phyloP scores from a whole-genome alignment of 1,140 invertebrate species.

The Leptopilina boulardi region DNA sequence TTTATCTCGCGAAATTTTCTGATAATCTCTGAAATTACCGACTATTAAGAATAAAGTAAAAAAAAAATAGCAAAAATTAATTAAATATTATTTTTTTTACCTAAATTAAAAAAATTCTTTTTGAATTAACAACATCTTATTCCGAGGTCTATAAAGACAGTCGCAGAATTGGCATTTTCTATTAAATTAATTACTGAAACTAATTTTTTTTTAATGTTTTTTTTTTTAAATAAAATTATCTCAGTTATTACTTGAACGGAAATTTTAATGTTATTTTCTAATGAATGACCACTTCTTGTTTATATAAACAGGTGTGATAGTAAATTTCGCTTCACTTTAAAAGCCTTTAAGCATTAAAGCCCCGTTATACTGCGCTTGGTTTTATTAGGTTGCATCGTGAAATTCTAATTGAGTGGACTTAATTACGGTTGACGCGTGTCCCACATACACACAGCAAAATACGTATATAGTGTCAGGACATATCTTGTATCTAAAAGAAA shows the following conservation, averaged over 20 bases:
- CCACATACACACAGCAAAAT: not conserved
- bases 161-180: no score
- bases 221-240: not conserved
- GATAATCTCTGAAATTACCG: not conserved
- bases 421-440: slow-evolving; percentile 8
- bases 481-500: slow-evolving; percentile 42
- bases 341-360: slow-evolving; percentile 13
- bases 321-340: slow-evolving; percentile 17
- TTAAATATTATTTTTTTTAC: no score
- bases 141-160: no score
- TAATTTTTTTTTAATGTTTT: no score
- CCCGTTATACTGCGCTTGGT: not conserved
- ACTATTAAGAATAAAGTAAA: no score
- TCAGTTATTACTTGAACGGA: not conserved
- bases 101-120: no score
- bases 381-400: slow-evolving; percentile 17
- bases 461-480: not conserved
- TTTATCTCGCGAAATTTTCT: not conserved
- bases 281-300: not conserved
- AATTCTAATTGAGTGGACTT: slow-evolving; percentile 17
- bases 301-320: not conserved
- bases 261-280: not conserved
- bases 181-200: no score
- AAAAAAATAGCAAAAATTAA: no score
- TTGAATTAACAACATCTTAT: no score